Base-by-base conservation (phyloP, 2,113 vertebrate genomes). In the Athene noctua region DNA sequence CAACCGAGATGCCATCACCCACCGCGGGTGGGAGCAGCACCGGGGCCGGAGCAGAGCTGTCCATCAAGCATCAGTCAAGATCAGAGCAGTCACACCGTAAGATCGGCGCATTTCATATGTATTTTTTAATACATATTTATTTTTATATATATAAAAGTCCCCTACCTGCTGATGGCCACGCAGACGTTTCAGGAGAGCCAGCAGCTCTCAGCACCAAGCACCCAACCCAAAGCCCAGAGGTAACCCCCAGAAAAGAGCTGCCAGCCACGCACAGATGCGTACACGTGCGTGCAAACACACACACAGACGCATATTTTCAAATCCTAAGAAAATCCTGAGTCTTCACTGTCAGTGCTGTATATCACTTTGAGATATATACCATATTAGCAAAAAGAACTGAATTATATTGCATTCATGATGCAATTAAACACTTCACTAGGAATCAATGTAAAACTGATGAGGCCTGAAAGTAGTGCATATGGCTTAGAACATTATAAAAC, bases 381-480 rank as follows among this genome's bases (percentile, higher is more conserved):
- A 98, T 99, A 99, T 99, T 99, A 98, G 98, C 98, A 98, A 99
- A 99, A 99, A 99, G 99, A 99, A 99, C 99, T 98, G 99, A 99
- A 99, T 99, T 99, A 99, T 99, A 99, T 99, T 99, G 99, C 99
- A 99, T 99, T 99, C 99, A 99, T 99, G 99, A 99, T 99, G 99
- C 99, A 99, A 99, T 99, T 99, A 99, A 99, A 99, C 99, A 99
- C 99, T 99, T 99, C 99, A 99, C 98, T 99, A 99, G 99, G 99
- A 99, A 99, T 99, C 99, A 99, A 99, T 99, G 99, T 99, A 99
- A 99, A 99, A 99, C 99, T 99, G 99, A 99, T 99, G 99, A 99
- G 99, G 98, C 99, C 99, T 99, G 99, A 99, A 99, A 99, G 99
- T 99, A 99, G 99, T 99, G 99, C 99, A 99, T 99, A 99, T 99